Evolutionary conservation across 2,888 invertebrate genomes (phyloP).

Genomic region (Troides helena): DNA sequence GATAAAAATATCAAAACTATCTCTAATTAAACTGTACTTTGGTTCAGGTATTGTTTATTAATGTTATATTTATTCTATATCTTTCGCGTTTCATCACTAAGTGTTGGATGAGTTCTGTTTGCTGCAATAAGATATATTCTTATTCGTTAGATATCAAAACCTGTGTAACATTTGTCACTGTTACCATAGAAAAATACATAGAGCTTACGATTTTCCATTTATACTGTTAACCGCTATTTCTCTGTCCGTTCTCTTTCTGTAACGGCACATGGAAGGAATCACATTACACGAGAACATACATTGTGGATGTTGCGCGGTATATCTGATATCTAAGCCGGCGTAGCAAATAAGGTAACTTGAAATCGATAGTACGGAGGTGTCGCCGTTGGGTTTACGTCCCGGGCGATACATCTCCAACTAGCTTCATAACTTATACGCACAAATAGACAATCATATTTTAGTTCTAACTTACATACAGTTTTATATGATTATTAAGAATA

Average conservation of each 20-base stretch:
- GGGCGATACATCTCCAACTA: neutral
- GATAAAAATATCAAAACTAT: no score
- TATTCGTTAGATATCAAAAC: no score
- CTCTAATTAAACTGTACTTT: no score
- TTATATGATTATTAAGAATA: neutral
- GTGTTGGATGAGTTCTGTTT: no score
- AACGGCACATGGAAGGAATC: neutral
- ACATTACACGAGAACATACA: neutral
- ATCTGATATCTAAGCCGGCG: slow-evolving; percentile 10
- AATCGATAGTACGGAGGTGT: slow-evolving; percentile 25
- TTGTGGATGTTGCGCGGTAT: slow-evolving; percentile 5
- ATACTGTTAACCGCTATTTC: neutral
- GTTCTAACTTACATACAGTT: neutral
- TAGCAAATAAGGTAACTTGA: slow-evolving; percentile 27
- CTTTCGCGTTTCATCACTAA: no score
- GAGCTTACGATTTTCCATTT: neutral
- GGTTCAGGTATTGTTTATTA: no score
- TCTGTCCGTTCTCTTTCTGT: neutral
- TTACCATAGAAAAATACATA: no score
- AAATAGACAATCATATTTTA: neutral
- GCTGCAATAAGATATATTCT: no score
- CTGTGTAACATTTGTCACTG: no score
- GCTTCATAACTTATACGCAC: neutral
- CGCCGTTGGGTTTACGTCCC: slow-evolving; percentile 2
- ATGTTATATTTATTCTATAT: no score